phyloP scores from a whole-genome alignment of 2,113 vertebrate genomes.

The Hypocryptadius cinnamomeus region DNA sequence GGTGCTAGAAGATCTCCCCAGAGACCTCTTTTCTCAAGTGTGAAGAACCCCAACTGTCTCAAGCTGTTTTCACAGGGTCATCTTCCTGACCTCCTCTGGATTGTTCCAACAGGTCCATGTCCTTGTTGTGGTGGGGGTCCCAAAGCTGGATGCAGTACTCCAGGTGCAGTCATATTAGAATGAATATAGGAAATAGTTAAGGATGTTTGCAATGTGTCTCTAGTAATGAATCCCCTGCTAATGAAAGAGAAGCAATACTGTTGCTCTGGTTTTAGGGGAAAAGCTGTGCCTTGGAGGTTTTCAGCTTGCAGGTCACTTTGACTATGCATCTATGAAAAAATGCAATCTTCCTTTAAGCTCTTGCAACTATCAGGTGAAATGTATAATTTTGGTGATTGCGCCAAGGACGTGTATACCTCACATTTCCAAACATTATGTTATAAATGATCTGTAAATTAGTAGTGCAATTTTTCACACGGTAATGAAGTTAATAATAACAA shows the following conservation, averaged over 20 bases:
- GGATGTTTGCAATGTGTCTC: not conserved
- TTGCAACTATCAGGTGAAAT: accelerated
- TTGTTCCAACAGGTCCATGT: not conserved
- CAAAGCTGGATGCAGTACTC: not conserved
- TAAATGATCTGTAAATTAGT: not conserved
- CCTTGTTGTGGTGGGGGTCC: not conserved
- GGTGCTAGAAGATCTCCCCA: no score
- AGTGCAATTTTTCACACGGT: not conserved
- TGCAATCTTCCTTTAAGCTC: not conserved
- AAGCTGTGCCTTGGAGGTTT: not conserved
- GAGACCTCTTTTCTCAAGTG: not conserved
- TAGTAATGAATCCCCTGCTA: not conserved
- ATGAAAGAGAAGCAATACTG: not conserved
- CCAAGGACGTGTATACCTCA: not conserved
- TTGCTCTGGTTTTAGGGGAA: not conserved
- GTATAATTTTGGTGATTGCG: not conserved
- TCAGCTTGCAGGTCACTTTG: not conserved
- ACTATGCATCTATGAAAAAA: not conserved
- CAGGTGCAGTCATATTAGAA: not conserved
- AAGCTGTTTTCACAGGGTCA: not conserved
- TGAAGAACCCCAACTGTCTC: not conserved
- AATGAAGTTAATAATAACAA: not conserved
- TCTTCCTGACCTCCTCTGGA: not conserved
- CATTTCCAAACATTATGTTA: not conserved
- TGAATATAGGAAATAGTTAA: not conserved